phyloP scores from a whole-genome alignment of 2,888 invertebrate species.

The Drosophila falleni region DNA sequence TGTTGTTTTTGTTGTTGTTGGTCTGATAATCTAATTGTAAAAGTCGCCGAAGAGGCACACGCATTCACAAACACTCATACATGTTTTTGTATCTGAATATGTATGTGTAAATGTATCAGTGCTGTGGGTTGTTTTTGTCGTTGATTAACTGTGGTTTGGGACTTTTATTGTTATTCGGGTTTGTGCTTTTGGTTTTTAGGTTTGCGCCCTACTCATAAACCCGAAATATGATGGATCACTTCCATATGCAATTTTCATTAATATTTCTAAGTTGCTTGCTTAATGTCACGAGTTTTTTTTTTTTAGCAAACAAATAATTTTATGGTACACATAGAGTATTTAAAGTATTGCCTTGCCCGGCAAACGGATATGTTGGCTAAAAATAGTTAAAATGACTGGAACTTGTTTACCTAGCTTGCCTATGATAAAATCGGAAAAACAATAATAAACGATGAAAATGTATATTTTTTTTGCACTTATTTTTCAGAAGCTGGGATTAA shows the following conservation, averaged over 20 bases:
- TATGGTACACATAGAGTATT: not conserved
- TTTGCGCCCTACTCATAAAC: slow-evolving; percentile 51
- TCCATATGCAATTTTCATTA: slow-evolving; percentile 82
- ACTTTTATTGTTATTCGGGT: slow-evolving; percentile 65
- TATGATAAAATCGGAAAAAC: too few species aligned
- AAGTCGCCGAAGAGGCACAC: slow-evolving; percentile 54
- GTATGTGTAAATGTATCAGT: not conserved
- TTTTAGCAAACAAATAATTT: slow-evolving; percentile 24
- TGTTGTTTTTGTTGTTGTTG: slow-evolving; percentile 34
- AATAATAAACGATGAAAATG: too few species aligned
- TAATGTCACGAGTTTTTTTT: slow-evolving; percentile 54
- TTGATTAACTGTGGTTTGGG: slow-evolving; percentile 76
- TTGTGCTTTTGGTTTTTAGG: slow-evolving; percentile 45
- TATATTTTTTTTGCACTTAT: too few species aligned
- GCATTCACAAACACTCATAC: slow-evolving; percentile 7
- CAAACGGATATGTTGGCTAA: too few species aligned
- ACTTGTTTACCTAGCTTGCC: too few species aligned
- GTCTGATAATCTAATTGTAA: slow-evolving; percentile 78
- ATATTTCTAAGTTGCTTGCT: slow-evolving; percentile 55
- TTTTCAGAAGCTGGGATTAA: too few species aligned
- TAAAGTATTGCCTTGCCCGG: not conserved
- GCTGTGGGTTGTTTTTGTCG: slow-evolving; percentile 56
- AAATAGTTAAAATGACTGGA: too few species aligned
- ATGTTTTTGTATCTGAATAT: slow-evolving; percentile 5
- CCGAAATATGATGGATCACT: slow-evolving; percentile 80